phyloP scores from a whole-genome alignment of 1,140 invertebrate species.

The Drosophila gunungcola region DNA sequence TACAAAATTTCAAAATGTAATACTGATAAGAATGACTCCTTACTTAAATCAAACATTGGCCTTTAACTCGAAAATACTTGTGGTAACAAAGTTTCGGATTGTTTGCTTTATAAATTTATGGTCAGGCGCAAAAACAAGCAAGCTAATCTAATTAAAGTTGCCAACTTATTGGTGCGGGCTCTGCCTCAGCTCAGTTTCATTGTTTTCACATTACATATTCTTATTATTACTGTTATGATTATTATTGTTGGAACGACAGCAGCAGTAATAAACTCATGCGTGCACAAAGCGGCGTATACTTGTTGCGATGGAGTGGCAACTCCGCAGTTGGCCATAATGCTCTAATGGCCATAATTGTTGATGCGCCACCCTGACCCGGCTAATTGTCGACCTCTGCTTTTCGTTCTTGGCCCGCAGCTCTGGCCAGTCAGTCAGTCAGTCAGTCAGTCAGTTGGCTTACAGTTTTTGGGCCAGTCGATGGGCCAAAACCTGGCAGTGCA shows the following conservation, averaged over 20 bases:
- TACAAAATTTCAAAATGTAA: no score
- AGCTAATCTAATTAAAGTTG: slow-evolving; percentile 68
- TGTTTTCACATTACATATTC: slow-evolving; percentile 42
- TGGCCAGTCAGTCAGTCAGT: slow-evolving; percentile 11
- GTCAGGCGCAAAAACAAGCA: not conserved
- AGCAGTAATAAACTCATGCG: not conserved
- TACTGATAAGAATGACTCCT: no score
- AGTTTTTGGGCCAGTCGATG: not conserved
- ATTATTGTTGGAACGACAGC: not conserved
- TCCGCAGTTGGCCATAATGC: slow-evolving; percentile 38
- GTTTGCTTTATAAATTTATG: slow-evolving; percentile 42
- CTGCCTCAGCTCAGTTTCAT: slow-evolving; percentile 32
- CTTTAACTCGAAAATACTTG: no score
- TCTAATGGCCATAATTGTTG: slow-evolving; percentile 45
- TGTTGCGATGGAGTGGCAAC: slow-evolving; percentile 22
- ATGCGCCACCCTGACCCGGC: slow-evolving; percentile 22
- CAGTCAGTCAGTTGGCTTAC: not conserved
- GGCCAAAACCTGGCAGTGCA: not conserved
- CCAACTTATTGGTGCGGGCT: slow-evolving; percentile 22
- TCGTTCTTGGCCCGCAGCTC: not conserved
- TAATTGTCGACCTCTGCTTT: slow-evolving; percentile 44
- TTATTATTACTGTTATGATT: slow-evolving; percentile 17
- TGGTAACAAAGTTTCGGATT: slow-evolving; percentile 2
- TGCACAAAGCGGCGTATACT: slow-evolving; percentile 33
- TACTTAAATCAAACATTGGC: no score